Conservation (phyloP, 2,113 vertebrate species). For the Progne subis region DNA sequence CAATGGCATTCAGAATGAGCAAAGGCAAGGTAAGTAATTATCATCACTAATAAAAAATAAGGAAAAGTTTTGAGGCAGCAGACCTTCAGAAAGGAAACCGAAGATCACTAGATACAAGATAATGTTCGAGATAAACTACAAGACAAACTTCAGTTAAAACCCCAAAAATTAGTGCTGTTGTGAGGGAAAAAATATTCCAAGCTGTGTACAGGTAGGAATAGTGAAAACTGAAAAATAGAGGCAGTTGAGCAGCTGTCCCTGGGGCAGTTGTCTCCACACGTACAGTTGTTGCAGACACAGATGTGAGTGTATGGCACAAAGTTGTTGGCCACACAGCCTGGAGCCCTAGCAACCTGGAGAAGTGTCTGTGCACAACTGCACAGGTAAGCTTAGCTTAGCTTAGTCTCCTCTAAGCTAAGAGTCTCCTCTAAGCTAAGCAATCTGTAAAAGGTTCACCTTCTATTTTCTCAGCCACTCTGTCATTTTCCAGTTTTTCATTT, state of each 20-base stretch:
- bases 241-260: not conserved
- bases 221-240: fast-evolving
- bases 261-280: fast-evolving
- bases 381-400: too few species aligned
- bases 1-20: not conserved
- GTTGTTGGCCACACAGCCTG: not conserved
- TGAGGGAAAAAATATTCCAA: not conserved
- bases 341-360: not conserved
- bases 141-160: not conserved
- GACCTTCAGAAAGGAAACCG: not conserved
- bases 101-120: not conserved
- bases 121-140: not conserved
- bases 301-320: fast-evolving
- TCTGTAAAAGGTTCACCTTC: not conserved
- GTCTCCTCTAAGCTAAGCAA: not conserved
- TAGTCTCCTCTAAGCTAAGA: not conserved
- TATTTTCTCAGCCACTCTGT: not conserved
- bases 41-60: not conserved
- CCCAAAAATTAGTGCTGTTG: not conserved
- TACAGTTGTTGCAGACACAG: fast-evolving
- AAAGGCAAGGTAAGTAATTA: not conserved
- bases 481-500: not conserved
- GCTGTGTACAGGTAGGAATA: not conserved
- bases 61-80: not conserved
- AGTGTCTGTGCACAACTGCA: not conserved